A percentile compares a stretch with the other conserved stretches of the same genome.
Evolutionary conservation across 2,797 vertebrate species (phyloP).

Genomic region (Enteromius trimaculatus): DNA sequence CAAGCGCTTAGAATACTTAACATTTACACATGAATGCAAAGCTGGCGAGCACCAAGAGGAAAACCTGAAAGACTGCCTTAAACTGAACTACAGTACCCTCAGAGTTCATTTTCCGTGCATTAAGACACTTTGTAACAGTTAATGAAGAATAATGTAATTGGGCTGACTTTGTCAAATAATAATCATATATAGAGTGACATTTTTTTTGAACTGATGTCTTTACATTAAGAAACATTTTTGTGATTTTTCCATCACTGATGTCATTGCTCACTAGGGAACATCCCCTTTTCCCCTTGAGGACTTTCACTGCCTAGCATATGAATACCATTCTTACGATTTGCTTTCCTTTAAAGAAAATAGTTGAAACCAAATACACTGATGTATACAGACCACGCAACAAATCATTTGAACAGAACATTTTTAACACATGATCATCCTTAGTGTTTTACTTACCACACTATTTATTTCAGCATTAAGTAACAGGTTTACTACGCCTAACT

Average conservation of each 20-base stretch:
- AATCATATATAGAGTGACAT: background rate
- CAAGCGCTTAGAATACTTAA: constrained; percentile 30
- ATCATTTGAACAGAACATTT: too few species aligned
- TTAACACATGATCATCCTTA: background rate
- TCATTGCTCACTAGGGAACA: constrained; percentile 16
- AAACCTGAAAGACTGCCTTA: constrained; percentile 24
- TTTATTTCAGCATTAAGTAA: background rate
- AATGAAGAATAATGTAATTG: background rate
- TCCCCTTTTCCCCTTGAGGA: constrained; percentile 30
- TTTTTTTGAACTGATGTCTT: background rate
- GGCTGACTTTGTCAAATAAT: background rate
- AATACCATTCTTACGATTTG: background rate
- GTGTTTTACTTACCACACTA: background rate
- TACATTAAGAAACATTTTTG: background rate
- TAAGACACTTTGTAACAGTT: background rate
- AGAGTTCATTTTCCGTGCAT: constrained; percentile 7
- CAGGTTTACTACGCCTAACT: background rate
- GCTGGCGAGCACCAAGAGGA: constrained; percentile 17
- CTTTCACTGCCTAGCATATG: constrained; percentile 11
- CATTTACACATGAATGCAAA: constrained; percentile 54
- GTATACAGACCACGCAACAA: background rate
- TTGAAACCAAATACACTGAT: background rate
- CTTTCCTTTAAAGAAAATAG: constrained; percentile 24
- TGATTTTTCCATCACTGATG: constrained; percentile 27
- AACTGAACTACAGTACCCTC: constrained; percentile 4